Evolutionary conservation across 2,888 invertebrate genomes (phyloP), one percentile per base, ranked within the genome.

Genomic region (Xestoiulus laeticollis): DNA sequence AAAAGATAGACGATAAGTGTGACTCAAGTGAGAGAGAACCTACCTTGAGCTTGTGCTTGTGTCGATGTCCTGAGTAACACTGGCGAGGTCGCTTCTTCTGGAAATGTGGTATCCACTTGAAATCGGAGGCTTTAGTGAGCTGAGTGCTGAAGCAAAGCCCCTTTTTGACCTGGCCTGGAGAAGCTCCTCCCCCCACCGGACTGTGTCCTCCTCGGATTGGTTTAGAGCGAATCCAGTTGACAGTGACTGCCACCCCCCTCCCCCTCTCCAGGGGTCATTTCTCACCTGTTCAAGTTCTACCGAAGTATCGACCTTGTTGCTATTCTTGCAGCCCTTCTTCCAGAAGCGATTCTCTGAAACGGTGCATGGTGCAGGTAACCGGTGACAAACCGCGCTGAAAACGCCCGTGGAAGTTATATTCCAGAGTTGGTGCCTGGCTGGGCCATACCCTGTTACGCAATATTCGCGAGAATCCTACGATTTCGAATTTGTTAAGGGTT

Each of bases 41-140:
- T 68, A 68, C 68, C 68, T 22, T 22, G 68, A 68, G 22, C 26
- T 19, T n/a, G 59, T 59, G 59, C 5, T 59, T n/a, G n/a, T 68
- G 68, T 68, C 26, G 68, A 22, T 68, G 68, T 22, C 26, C 68
- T 8, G 68, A 26, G 10, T 68, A 26, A 22, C 68, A 68, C 68
- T 68, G 68, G 68, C 68, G 68, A 68, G 22, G 68, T 68, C 68
- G n/a, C 68, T 68, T 22, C 68, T 68, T 68, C n/a, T 22, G 68
- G 68, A 10, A 68, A 68, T 68, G 68, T 68, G 68, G 68, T 68
- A 68, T 68, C 68, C 68, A 68, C 68, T 68, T 68, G 22, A 68
- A 68, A 12, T 26, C 12, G 26, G 68, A 68, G 10, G 68, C 68
- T 68, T n/a, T 26, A 68, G 68, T 68, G 68, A 10, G 26, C 68